phyloP scores from a whole-genome alignment of 2,113 vertebrate genomes.

The Micronycteris hirsuta region DNA sequence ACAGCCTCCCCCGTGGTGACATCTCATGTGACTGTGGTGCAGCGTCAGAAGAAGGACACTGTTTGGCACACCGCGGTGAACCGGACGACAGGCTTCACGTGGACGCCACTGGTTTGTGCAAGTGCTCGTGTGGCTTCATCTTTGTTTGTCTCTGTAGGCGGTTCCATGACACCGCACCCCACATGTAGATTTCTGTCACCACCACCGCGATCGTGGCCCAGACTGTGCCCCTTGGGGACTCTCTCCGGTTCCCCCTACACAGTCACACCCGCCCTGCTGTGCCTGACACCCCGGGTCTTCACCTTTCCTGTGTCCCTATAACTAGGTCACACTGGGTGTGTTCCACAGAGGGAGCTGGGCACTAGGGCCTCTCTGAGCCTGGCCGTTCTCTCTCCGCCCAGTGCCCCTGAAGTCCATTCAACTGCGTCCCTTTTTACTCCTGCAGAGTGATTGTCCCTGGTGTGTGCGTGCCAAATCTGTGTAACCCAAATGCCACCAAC shows the following conservation, averaged over 20 bases:
- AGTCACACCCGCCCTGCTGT: accelerated
- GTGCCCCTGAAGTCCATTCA: accelerated
- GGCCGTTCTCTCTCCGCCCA: neutral
- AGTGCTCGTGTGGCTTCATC: neutral
- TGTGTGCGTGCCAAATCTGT: neutral
- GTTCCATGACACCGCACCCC: neutral
- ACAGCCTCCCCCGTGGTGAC: neutral
- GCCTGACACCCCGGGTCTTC: neutral
- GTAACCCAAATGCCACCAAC: neutral
- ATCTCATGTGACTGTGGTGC: neutral
- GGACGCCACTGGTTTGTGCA: neutral
- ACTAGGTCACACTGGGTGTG: neutral
- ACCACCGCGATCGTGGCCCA: accelerated
- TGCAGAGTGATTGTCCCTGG: accelerated
- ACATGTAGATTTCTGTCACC: neutral
- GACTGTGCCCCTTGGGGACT: neutral
- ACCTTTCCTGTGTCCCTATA: neutral
- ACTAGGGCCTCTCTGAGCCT: neutral
- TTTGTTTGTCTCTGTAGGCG: neutral
- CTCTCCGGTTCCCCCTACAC: accelerated
- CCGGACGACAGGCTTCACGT: neutral
- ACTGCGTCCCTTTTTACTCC: neutral
- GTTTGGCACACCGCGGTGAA: neutral
- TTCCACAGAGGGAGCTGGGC: accelerated
- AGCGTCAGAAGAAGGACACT: neutral